Base-by-base conservation (phyloP, 2,113 vertebrate genomes). In the Epinephelus moara region DNA sequence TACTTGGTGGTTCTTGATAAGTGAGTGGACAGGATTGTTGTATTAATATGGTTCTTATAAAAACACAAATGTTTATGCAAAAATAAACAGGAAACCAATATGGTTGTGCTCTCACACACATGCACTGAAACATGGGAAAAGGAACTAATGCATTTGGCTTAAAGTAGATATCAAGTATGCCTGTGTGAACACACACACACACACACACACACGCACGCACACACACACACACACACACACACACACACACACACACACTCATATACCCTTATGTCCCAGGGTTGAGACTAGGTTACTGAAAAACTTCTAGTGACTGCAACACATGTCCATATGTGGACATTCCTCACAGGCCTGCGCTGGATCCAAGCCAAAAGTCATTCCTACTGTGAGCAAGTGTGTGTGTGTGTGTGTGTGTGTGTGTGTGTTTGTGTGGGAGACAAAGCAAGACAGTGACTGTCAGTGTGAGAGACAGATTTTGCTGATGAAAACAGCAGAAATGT, bases 21-120 rank as follows among this genome's bases (percentile, higher is more conserved):
- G 33, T 33, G 49, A 73, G 53, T 30, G 66, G 45, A 11, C 6
- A 47, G 63, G 56, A 33, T 55, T 78, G 77, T 82, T 37, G 62
- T 78, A 84, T 85, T 78, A 69, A 73, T 9, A 77, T 47, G 42
- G 42, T 70, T 78, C 11, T 77, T 70, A 81, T 72, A 6, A 19
- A 86, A 85, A 67, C 37, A 77, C 25, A 64, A 60, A 83, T 90
- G 23, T 90, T 90, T 85, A 87, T 81, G 2, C 50, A 84, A 75
- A 80, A 62, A 79, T 90, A 90, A 88, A 85, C 79, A 89, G 89
- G 88, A 88, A 84, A 53, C 42, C 1, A 80, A 62, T 87, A 67
- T 64, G 78, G 70, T 68, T 80, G 66, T 18, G 59, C 27, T 78
- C 81, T 70, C 56, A 81, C 67, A 80, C 69, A 75, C 21, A 25